Evolutionary conservation across 2,888 invertebrate genomes (phyloP), one percentile per base, ranked within the genome.

Genomic region (Fragum sueziense): DNA sequence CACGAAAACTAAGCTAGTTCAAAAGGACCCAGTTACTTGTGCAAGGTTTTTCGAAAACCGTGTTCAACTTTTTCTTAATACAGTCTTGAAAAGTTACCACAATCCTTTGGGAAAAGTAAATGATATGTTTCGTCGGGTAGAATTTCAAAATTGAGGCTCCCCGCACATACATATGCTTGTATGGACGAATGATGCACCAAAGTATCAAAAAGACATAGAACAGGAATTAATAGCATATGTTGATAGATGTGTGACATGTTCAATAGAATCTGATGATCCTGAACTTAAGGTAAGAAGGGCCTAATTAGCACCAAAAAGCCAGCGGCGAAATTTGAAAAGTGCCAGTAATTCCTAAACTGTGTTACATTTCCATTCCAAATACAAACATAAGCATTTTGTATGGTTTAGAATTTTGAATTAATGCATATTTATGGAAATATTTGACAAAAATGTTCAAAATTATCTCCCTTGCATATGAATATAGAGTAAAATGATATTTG

Each of bases 21-120:
- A 74, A 20, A 20, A 22, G 67, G 74, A 74, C 67, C 74, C 74
- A 47, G 74, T 74, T 4, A 74, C 74, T n/a, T 74, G 74, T 68
- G 27, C 57, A 52, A 47, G 74, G 34, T 68, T 67, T 33, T 71
- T 71, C 25, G 71, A 71, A n/a, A 7, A 61, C 31, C 51, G 61
- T 20, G 59, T 61, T 37, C 37, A 61, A 29, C 1, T 7, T 2
- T 71, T 71, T 25, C 33, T 71, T 17, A 71, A 61, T 1, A 9
- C 11, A 37, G 52, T 73, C 20, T 31, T 54, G 41, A 67, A 34
- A 27, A 34, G 41, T 57, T 20, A 27, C 14, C 2, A 25, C 25
- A 29, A 4, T n/a, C 71, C 71, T 6, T 17, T 71, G 17, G 71
- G 61, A 20, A 20, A 41, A 11, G 22, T 71, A 6, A 22, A 20